phyloP scores from a whole-genome alignment of 2,113 vertebrate genomes.

The Astur gentilis region DNA sequence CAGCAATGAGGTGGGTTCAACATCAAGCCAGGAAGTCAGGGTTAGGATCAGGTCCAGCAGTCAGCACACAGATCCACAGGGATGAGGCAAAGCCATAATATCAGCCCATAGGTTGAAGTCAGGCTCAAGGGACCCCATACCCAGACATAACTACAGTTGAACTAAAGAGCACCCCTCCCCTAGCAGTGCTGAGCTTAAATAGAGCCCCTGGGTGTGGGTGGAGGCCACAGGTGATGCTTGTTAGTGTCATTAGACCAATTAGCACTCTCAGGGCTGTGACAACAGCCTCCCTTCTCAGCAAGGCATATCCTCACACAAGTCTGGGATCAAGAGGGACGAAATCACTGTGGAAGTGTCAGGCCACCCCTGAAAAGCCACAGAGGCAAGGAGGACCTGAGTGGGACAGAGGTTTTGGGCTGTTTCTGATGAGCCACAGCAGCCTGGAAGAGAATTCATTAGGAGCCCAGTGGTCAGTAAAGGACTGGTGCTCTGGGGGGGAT shows the following conservation, averaged over 20 bases:
- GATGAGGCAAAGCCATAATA: accelerated
- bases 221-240: not conserved
- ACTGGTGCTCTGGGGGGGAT: not conserved
- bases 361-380: not conserved
- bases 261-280: not conserved
- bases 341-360: not conserved
- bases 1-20: not conserved
- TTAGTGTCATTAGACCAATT: not conserved
- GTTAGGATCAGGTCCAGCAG: not conserved
- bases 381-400: not conserved
- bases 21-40: not conserved
- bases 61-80: accelerated
- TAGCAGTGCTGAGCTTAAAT: not conserved
- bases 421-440: not conserved
- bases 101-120: accelerated
- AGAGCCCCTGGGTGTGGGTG: accelerated
- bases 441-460: not conserved
- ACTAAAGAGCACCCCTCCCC: accelerated
- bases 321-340: not conserved
- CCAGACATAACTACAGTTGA: accelerated
- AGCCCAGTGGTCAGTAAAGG: not conserved
- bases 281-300: not conserved
- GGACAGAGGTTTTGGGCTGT: not conserved
- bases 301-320: not conserved
- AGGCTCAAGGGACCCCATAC: accelerated